phyloP scores from a whole-genome alignment of 2,797 vertebrate genomes.

The Gallirallus australis region DNA sequence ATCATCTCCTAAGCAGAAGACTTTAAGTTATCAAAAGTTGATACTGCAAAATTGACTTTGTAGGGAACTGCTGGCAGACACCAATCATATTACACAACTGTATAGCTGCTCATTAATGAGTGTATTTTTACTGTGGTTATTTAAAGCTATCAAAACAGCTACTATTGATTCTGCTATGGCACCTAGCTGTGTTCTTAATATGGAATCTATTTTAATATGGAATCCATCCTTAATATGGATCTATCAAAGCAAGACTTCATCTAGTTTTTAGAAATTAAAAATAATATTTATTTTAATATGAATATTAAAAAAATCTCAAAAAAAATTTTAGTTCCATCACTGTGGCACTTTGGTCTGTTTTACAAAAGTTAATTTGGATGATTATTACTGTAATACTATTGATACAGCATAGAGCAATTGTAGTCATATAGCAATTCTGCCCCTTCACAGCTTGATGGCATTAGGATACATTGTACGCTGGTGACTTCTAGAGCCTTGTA shows the following conservation, averaged over 20 bases:
- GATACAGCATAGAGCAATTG: too few species aligned
- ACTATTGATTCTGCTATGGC: not conserved
- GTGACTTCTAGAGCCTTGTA: too few species aligned
- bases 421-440: too few species aligned
- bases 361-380: too few species aligned
- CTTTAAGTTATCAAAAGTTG: not conserved
- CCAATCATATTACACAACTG: not conserved
- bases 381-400: too few species aligned
- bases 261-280: conserved; percentile 1
- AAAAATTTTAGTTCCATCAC: too few species aligned
- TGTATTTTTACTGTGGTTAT: not conserved
- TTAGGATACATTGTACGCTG: too few species aligned
- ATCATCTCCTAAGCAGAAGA: not conserved
- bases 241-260: conserved; percentile 25
- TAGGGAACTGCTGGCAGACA: not conserved
- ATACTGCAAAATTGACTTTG: not conserved
- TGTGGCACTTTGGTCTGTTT: too few species aligned
- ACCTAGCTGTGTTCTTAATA: not conserved
- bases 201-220: not conserved
- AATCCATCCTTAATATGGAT: not conserved
- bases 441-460: too few species aligned
- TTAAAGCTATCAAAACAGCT: not conserved
- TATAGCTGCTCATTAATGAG: not conserved
- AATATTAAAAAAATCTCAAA: not conserved
- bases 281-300: conserved; percentile 70